Evolutionary conservation across 2,888 invertebrate species (phyloP).

Genomic region (Achlya flavicornis): DNA sequence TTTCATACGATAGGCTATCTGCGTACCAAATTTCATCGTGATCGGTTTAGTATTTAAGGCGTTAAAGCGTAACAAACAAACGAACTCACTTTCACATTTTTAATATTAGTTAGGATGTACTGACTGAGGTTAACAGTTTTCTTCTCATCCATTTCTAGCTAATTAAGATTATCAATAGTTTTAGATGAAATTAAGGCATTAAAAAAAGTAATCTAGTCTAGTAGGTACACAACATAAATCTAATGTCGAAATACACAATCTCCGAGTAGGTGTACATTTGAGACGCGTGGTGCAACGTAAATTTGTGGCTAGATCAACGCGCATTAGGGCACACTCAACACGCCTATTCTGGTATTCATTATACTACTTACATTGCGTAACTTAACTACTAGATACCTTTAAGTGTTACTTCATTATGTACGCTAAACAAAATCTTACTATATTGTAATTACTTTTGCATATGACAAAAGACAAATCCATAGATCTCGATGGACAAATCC

Average conservation of each 20-base stretch:
- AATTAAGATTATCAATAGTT: no score
- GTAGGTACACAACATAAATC: slow-evolving; percentile 15
- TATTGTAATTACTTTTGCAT: neutral
- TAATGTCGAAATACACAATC: slow-evolving; percentile 10
- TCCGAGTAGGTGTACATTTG: slow-evolving; percentile 28
- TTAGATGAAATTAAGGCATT: neutral
- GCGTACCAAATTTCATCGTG: no score
- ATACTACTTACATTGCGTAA: slow-evolving; percentile 10
- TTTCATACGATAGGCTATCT: no score
- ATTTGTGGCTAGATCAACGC: slow-evolving; percentile 36
- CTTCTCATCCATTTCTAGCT: no score
- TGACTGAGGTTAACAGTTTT: no score
- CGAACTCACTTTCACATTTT: no score
- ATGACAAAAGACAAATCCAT: neutral
- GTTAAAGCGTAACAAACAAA: no score
- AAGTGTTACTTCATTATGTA: neutral
- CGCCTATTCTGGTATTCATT: slow-evolving; percentile 20
- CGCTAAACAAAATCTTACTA: neutral
- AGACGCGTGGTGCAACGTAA: slow-evolving; percentile 42
- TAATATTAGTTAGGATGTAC: no score
- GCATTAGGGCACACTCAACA: slow-evolving; percentile 17
- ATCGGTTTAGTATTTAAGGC: no score
- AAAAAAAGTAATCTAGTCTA: slow-evolving; percentile 2
- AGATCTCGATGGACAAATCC: no score
- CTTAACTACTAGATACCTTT: slow-evolving; percentile 8